Evolutionary conservation across 1,140 invertebrate genomes (phyloP).

Genomic region (Metopolophium dirhodum): DNA sequence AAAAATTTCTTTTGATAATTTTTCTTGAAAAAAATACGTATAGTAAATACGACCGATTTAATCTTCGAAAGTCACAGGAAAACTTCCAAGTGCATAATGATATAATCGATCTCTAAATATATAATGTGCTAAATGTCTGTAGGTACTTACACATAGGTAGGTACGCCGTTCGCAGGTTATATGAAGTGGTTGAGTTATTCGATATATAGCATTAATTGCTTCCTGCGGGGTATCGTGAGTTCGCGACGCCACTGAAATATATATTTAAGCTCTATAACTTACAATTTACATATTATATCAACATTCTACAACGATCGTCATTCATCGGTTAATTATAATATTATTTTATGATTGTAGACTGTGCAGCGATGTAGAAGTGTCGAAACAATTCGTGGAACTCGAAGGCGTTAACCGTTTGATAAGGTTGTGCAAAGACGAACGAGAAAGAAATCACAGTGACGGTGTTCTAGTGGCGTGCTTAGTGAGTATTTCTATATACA

Average conservation of each 20-base stretch:
- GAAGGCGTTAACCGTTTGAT: constrained; percentile 80
- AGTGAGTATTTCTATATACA: constrained; percentile 68
- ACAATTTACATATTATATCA: neutral
- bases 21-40: neutral
- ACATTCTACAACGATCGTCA: neutral
- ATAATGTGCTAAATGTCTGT: neutral
- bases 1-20: neutral
- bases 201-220: neutral
- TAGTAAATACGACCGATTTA: neutral
- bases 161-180: neutral
- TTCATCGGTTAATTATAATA: neutral
- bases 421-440: constrained; percentile 72
- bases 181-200: neutral
- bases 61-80: neutral
- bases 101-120: neutral
- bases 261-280: neutral
- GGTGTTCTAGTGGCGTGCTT: constrained; percentile 76
- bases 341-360: constrained; percentile 65
- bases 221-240: neutral
- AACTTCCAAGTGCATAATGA: neutral
- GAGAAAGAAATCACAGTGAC: constrained; percentile 75
- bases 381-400: constrained; percentile 75
- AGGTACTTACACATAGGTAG: neutral
- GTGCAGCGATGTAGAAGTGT: constrained; percentile 75
- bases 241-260: neutral